Evolutionary conservation across 2,797 vertebrate genomes (phyloP), one percentile per base, ranked within the genome.

Genomic region (Phylloscopus collybita): DNA sequence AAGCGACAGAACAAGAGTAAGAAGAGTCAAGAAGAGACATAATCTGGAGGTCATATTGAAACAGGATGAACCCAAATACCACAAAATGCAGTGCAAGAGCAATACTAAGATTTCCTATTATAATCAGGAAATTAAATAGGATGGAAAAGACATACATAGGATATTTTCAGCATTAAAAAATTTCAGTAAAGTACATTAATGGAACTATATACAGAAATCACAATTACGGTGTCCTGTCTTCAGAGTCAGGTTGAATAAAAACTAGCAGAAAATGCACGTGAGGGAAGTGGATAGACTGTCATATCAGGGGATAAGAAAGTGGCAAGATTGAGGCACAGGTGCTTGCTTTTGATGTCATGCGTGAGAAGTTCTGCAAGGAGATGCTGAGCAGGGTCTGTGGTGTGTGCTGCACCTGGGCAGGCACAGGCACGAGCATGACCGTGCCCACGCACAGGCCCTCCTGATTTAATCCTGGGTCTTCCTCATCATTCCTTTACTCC

Each of bases 281-380:
- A 83, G 21, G 11, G 20, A 21, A 69, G n/a, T 3, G 4, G 22
- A 56, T 81, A 62, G 36, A 70, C 16, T 66, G 34, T 74, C 9
- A 1, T 27, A 66, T 56, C 26, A 72, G 45, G 51, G 42, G 23
- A 56, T 42, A 60, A 79, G 38, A 30, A 45, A 13, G 34, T 16
- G 30, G 8, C 32, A 72, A 20, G 30, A 76, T 0, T 61, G 64
- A 82, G 30, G 42, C 45, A 25, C 64, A 51, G 18, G 20, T 29
- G 32, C 56, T 70, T 62, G 27, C 27, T 74, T 7, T 1, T 40
- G 36, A 27, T 9, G 2, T 8, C 0, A 0, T 65, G 34, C 0
- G 0, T n/a, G 21, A 80, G 62, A 84, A 67, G 36, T 27, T 85
- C 51, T 74, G 42, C 30, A 53, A 45, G 30, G n/a, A 60, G 57